phyloP scores from a whole-genome alignment of 2,888 invertebrate genomes.

The Slavum lentiscoides region DNA sequence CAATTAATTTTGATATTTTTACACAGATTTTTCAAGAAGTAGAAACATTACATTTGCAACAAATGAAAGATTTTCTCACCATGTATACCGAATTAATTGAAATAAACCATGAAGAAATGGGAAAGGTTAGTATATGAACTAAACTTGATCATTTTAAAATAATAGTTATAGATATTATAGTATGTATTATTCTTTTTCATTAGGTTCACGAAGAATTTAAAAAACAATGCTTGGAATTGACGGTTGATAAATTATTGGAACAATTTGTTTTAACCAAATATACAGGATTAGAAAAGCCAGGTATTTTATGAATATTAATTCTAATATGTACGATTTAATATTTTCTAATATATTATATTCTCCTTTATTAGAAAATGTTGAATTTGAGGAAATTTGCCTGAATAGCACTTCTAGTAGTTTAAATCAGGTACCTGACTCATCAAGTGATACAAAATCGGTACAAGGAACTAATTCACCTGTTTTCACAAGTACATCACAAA shows the following conservation, averaged over 20 bases:
- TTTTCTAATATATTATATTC: constrained; percentile 43
- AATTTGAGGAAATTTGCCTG: constrained; percentile 53
- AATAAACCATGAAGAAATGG: constrained; percentile 86
- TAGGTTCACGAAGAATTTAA: constrained; percentile 91
- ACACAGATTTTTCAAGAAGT: constrained; percentile 86
- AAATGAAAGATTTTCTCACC: constrained; percentile 94
- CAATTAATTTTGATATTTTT: constrained; percentile 45
- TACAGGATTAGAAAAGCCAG: constrained; percentile 91
- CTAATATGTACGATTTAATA: not conserved
- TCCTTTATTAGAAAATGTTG: constrained; percentile 53
- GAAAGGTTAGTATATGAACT: constrained; percentile 65
- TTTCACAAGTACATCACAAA: constrained; percentile 13
- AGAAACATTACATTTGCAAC: constrained; percentile 87
- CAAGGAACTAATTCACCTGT: constrained; percentile 49
- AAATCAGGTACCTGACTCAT: constrained; percentile 37
- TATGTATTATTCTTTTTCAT: constrained; percentile 47
- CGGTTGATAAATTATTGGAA: constrained; percentile 88
- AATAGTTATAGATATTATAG: not conserved
- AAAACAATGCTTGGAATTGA: constrained; percentile 86
- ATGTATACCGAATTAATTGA: constrained; percentile 85
- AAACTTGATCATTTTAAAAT: constrained; percentile 3
- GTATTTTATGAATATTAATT: constrained; percentile 62
- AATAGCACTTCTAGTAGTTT: constrained; percentile 40
- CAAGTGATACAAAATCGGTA: constrained; percentile 58
- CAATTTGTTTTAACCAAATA: constrained; percentile 90